Conservation (phyloP, 1,140 invertebrate genomes). For the Wiebesia pumilae region DNA sequence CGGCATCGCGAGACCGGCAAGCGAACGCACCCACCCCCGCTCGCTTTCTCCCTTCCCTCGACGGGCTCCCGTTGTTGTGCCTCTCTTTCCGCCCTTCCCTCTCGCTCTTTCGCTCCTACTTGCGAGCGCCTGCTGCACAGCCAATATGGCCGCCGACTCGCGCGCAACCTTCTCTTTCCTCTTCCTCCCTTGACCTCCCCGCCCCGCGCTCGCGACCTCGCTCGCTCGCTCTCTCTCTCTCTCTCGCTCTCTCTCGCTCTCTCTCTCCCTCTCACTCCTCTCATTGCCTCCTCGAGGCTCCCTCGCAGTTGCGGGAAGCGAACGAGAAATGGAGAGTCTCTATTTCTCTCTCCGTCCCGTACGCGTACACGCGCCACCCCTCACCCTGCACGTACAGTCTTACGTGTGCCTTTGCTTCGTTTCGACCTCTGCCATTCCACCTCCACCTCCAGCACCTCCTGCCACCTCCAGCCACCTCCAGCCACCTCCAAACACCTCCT, state of each 20-base stretch:
- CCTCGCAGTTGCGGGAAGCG: background rate
- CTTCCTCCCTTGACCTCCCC: constrained; percentile 54
- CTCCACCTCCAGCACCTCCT: background rate
- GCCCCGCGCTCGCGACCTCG: no score
- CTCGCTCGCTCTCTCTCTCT: constrained; percentile 29
- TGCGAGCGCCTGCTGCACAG: constrained; percentile 53
- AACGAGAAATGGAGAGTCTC: background rate
- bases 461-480: constrained; percentile 38
- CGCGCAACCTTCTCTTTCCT: constrained; percentile 55
- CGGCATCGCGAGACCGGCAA: constrained; percentile 75
- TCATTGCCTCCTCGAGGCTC: constrained; percentile 20
- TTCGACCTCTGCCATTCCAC: constrained; percentile 13
- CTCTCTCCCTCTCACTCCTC: constrained; percentile 48
- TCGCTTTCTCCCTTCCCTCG: constrained; percentile 49
- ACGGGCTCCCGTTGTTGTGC: constrained; percentile 58
- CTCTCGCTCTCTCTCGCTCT: no score
- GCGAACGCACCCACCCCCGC: constrained; percentile 55
- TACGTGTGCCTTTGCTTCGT: background rate
- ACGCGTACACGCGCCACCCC: background rate
- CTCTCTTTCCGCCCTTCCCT: constrained; percentile 27
- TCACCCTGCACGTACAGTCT: constrained; percentile 18
- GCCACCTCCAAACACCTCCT: no score
- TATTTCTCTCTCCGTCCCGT: background rate
- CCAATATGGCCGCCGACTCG: constrained; percentile 55
- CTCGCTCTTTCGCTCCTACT: constrained; percentile 54